Evolutionary conservation across 1,140 invertebrate genomes (phyloP).

Genomic region (Zaprionus inermis): DNA sequence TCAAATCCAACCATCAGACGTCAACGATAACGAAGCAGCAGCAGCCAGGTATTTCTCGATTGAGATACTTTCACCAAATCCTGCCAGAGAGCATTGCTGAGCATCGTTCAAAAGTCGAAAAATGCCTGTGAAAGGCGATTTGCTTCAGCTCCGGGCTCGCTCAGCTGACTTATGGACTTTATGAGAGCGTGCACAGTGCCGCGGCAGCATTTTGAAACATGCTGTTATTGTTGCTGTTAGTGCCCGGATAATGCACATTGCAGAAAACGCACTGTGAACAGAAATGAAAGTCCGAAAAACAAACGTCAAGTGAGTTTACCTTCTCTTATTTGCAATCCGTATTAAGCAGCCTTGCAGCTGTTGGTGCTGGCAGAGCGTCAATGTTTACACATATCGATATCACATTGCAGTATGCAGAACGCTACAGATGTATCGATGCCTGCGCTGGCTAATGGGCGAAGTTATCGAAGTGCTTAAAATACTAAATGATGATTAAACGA

Average conservation of each 20-base stretch:
- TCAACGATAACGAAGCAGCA: slow-evolving; percentile 7
- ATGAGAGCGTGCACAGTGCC: slow-evolving; percentile 1
- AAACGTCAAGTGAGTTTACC: background rate
- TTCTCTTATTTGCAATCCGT: background rate
- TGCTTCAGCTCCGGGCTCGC: background rate
- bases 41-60: slow-evolving; percentile 58
- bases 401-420: background rate
- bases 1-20: background rate
- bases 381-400: background rate
- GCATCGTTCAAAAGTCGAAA: slow-evolving; percentile 26
- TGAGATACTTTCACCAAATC: slow-evolving; percentile 51
- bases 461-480: background rate
- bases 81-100: slow-evolving; percentile 8
- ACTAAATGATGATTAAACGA: background rate
- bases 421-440: background rate
- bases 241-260: slow-evolving; percentile 3
- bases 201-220: background rate
- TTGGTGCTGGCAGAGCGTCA: background rate
- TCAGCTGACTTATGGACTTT: slow-evolving; percentile 12
- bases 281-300: slow-evolving; percentile 1
- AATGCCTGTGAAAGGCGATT: slow-evolving; percentile 31
- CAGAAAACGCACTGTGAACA: background rate
- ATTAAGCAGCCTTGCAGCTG: no score
- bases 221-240: background rate
- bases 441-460: background rate